Evolutionary conservation across 2,888 invertebrate species (phyloP).

Genomic region (Erebia epiphron): DNA sequence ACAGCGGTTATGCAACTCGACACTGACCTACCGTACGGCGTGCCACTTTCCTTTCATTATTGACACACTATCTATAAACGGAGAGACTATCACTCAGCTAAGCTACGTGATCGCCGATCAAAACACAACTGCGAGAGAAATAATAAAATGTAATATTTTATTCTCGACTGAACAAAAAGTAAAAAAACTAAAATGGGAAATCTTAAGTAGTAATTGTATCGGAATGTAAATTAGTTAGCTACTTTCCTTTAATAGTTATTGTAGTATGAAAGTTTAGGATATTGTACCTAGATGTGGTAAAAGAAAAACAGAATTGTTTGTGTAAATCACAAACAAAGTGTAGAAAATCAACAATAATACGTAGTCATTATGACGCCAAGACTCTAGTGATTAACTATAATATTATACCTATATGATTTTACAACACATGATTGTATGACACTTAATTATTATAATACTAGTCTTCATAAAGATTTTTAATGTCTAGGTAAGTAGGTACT

Average conservation of each 20-base stretch:
- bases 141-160: too few species aligned
- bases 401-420: conserved; percentile 1
- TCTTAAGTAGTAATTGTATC: too few species aligned
- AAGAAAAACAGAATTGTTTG: too few species aligned
- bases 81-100: conserved; percentile 54
- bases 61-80: conserved; percentile 76
- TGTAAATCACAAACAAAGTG: too few species aligned
- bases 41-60: conserved; percentile 81
- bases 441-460: background rate
- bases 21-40: conserved; percentile 77
- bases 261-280: too few species aligned
- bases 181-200: too few species aligned
- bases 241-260: too few species aligned
- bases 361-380: background rate
- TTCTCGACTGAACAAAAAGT: too few species aligned
- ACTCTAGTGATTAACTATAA: background rate
- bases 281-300: too few species aligned
- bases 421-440: background rate
- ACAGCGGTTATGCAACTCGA: conserved; percentile 77
- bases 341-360: too few species aligned
- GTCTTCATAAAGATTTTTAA: background rate
- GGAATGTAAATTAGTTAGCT: too few species aligned
- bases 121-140: conserved; percentile 36
- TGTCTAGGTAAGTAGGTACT: background rate
- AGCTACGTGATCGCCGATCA: conserved; percentile 49